Base-by-base conservation (phyloP, 2,113 vertebrate genomes). In the Catharus bicknelli region DNA sequence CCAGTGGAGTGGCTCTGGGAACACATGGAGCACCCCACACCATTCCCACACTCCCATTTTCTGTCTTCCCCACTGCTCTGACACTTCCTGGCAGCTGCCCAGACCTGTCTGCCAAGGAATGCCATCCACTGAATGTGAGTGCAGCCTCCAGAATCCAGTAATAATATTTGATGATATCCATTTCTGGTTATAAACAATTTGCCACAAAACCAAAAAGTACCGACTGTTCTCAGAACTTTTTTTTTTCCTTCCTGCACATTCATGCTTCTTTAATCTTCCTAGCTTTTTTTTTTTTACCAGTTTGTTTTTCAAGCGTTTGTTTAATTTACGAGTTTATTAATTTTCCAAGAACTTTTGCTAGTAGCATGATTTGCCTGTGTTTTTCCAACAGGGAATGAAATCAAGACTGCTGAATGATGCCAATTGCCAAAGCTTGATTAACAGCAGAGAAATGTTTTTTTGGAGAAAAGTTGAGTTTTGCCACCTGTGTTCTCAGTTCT, bases 341-440 rank as follows among this genome's bases (percentile, higher is more conserved):
- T 96, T 96, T 95, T 94, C 91, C 89, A 88, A 80, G 75, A 74
- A 86, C 40, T 92, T 83, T 55, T 88, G n/a, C 70, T 92, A 80
- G 63, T 91, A 93, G 47, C n/a, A 12, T 36, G 45, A 87, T 93
- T 90, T 90, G 66, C 70, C 43, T 62, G 58, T 91, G 48, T 83
- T 95, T 93, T 96, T 96, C 93, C 91, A 85, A 23, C 55, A 92
- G 94, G 93, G 95, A 96, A 96, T 94, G 89, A 92, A 86, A 94
- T 89, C 91, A 94, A 91, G 90, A 51, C 34, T 70, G 38, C 40
- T 62, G 38, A 27, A 29, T 36, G 21, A 90, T 94, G 86, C 94
- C 86, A 94, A 83, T 91, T 77, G 89, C 83, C 67, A 85, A 85
- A 87, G 86, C 18, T 83, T 92, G 83, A 79, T 80, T 79, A 92